These are phyloP conservation scores for Ceratotherium simum DNA, from an alignment of 2,113 vertebrate species.

Conservation along the genomic window DNA sequence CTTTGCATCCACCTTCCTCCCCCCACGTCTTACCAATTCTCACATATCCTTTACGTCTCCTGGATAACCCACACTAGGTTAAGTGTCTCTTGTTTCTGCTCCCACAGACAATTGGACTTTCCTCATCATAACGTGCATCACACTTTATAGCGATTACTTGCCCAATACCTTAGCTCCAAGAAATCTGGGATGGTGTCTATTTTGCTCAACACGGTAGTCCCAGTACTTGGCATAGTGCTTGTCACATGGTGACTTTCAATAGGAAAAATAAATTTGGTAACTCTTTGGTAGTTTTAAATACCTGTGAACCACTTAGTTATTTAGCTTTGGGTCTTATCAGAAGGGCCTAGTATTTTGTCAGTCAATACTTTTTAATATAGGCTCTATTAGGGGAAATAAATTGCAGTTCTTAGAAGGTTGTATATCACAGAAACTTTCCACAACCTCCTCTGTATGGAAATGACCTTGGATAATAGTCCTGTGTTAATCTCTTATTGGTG, in stretches of 20 bases:
- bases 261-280: background rate
- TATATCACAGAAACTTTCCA: background rate
- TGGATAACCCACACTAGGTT: background rate
- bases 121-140: too few species aligned
- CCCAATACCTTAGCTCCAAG: background rate
- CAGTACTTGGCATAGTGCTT: background rate
- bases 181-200: background rate
- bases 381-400: background rate
- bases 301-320: background rate
- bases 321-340: slow-evolving; percentile 6
- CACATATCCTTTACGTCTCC: background rate
- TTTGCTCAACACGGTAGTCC: background rate
- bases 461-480: background rate
- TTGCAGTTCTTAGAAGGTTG: background rate
- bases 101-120: background rate
- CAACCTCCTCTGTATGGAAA: background rate
- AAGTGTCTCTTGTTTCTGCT: background rate
- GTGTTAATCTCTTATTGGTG: background rate
- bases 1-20: fast-evolving
- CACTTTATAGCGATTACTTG: background rate
- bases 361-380: background rate
- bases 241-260: background rate
- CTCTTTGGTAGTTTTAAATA: background rate
- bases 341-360: background rate
- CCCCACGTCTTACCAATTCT: background rate